Conservation (phyloP, 2,888 invertebrate species). For the Neuroscelio doddi region DNA sequence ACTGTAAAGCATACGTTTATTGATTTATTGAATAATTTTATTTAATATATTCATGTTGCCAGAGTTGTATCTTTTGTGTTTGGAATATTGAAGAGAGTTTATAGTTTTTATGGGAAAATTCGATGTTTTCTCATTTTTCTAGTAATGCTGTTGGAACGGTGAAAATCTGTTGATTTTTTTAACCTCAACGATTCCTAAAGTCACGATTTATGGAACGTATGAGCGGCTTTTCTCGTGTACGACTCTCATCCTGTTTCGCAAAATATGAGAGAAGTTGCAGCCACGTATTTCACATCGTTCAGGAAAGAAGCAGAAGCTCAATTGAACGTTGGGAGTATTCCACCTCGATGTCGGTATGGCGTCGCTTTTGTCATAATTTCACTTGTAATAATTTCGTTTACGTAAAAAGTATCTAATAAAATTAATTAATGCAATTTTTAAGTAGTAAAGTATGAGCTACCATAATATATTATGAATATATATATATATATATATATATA, state of each 20-base stretch:
- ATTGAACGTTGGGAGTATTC: conserved; percentile 39
- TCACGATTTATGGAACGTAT: conserved; percentile 46
- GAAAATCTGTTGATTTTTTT: conserved; percentile 40
- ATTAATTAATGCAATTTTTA: too few species aligned
- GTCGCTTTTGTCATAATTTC: conserved; percentile 25
- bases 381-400: conserved; percentile 1
- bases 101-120: conserved; percentile 16
- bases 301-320: conserved; percentile 50
- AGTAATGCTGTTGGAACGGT: conserved; percentile 14
- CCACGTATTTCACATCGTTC: conserved; percentile 55
- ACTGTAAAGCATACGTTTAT: too few species aligned
- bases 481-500: too few species aligned
- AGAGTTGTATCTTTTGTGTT: too few species aligned
- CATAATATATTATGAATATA: too few species aligned
- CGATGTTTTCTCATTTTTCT: conserved; percentile 22
- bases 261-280: conserved; percentile 55
- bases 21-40: too few species aligned
- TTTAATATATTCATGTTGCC: too few species aligned
- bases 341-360: not conserved
- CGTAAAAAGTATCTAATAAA: too few species aligned
- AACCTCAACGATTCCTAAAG: conserved; percentile 28
- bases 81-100: not conserved
- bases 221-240: conserved; percentile 45
- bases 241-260: conserved; percentile 43
- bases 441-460: too few species aligned